Conservation (phyloP, 2,888 invertebrate genomes). For the Eupithecia insigniata region DNA sequence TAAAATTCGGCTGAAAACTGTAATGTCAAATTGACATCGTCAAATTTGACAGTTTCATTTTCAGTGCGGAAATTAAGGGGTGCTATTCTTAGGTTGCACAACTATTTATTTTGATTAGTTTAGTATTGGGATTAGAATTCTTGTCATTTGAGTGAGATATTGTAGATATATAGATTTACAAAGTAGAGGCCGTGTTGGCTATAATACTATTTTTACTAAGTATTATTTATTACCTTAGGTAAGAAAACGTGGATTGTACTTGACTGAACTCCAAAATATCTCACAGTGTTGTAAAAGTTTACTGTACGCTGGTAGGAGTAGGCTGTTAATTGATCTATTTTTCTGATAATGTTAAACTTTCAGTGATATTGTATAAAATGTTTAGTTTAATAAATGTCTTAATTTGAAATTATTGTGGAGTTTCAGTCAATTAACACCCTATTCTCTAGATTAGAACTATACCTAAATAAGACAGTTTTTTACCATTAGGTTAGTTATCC, state of each 20-base stretch:
- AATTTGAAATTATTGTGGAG: slow-evolving; percentile 78
- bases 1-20: slow-evolving; percentile 55
- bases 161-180: slow-evolving; percentile 44
- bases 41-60: slow-evolving; percentile 68
- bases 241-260: slow-evolving; percentile 60
- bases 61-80: slow-evolving; percentile 54
- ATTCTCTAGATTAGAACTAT: slow-evolving; percentile 72
- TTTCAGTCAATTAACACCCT: slow-evolving; percentile 85
- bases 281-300: slow-evolving; percentile 63
- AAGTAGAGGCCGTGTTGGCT: slow-evolving; percentile 58
- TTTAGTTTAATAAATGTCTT: slow-evolving; percentile 81
- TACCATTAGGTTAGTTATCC: slow-evolving; percentile 17
- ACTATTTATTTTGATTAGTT: slow-evolving; percentile 40
- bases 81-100: slow-evolving; percentile 39
- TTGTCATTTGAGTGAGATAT: slow-evolving; percentile 76
- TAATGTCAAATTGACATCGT: slow-evolving; percentile 72
- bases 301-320: slow-evolving; percentile 73
- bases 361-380: slow-evolving; percentile 78
- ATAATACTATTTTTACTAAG: slow-evolving; percentile 48
- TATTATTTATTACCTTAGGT: slow-evolving; percentile 35
- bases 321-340: slow-evolving; percentile 81
- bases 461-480: slow-evolving; percentile 2
- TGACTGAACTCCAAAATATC: slow-evolving; percentile 80
- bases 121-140: slow-evolving; percentile 60
- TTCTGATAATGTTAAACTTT: slow-evolving; percentile 71